phyloP scores from a whole-genome alignment of 2,888 invertebrate species.

The Drosophila borborema region DNA sequence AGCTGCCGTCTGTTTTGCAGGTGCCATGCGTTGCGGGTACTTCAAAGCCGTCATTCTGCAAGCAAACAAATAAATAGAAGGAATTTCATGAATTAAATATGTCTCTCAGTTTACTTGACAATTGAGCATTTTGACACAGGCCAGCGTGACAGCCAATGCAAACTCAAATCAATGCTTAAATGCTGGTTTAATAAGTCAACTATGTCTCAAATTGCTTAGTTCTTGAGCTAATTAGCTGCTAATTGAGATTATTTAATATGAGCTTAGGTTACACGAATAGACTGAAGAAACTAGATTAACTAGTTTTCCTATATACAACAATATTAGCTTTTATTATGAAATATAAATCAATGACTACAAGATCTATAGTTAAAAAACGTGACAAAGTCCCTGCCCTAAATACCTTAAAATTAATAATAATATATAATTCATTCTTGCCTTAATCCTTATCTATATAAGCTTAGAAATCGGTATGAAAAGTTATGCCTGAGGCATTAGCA shows the following conservation, averaged over 20 bases:
- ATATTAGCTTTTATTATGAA: background rate
- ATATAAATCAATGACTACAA: background rate
- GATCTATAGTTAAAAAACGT: background rate
- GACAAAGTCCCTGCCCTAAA: background rate
- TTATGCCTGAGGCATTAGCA: background rate
- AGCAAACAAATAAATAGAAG: conserved; percentile 9
- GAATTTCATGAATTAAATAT: background rate
- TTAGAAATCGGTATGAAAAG: background rate
- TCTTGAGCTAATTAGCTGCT: background rate
- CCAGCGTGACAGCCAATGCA: background rate
- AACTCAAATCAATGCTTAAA: background rate
- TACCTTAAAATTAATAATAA: background rate
- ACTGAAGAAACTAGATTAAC: background rate
- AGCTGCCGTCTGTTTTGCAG: conserved; percentile 62
- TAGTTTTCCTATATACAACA: background rate
- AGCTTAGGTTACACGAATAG: background rate
- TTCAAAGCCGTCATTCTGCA: conserved; percentile 80
- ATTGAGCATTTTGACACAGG: conserved; percentile 13
- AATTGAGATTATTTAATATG: background rate
- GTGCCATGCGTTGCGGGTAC: conserved; percentile 70
- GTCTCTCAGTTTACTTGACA: background rate
- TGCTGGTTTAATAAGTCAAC: background rate
- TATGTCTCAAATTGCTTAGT: too few species aligned
- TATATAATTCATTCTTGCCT: too few species aligned
- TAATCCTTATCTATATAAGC: background rate